Conservation (phyloP, 2,113 vertebrate genomes). For the Picathartes gymnocephalus region DNA sequence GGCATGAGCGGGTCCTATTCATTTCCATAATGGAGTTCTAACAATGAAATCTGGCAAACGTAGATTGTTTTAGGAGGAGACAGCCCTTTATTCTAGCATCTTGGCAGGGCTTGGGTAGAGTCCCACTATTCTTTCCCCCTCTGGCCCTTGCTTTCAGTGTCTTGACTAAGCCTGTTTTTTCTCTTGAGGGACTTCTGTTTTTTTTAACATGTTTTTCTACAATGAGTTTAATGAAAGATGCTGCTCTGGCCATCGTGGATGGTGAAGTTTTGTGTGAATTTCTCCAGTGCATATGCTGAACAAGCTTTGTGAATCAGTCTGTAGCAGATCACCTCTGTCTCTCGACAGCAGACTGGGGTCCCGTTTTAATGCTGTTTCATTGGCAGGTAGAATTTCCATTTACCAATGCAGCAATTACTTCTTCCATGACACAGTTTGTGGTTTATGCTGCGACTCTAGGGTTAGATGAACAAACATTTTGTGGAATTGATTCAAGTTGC, state of each 20-base stretch:
- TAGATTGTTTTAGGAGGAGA: slow-evolving; percentile 24
- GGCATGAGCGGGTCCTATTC: background rate
- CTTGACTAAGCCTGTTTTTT: slow-evolving; percentile 7
- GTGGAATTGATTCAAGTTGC: background rate
- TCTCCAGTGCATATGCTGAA: background rate
- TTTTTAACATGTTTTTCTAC: slow-evolving; percentile 6
- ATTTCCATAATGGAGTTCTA: slow-evolving; percentile 34
- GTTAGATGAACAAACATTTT: slow-evolving; percentile 2
- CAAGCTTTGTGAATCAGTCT: background rate
- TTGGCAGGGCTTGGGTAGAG: slow-evolving; percentile 47
- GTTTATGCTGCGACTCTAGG: background rate
- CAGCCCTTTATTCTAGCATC: slow-evolving; percentile 14
- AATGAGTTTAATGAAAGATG: background rate
- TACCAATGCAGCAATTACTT: background rate
- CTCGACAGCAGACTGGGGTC: background rate
- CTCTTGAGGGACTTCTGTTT: slow-evolving; percentile 3
- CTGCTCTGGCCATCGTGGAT: background rate
- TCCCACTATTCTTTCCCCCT: slow-evolving; percentile 46
- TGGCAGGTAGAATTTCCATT: slow-evolving; percentile 8
- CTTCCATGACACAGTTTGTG: slow-evolving; percentile 40
- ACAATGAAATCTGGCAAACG: slow-evolving; percentile 30
- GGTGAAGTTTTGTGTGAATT: background rate
- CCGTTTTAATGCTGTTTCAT: background rate
- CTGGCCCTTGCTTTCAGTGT: background rate
- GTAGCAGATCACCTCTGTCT: background rate